Evolutionary conservation across 2,888 invertebrate species (phyloP).

Genomic region (Erynnis tages): DNA sequence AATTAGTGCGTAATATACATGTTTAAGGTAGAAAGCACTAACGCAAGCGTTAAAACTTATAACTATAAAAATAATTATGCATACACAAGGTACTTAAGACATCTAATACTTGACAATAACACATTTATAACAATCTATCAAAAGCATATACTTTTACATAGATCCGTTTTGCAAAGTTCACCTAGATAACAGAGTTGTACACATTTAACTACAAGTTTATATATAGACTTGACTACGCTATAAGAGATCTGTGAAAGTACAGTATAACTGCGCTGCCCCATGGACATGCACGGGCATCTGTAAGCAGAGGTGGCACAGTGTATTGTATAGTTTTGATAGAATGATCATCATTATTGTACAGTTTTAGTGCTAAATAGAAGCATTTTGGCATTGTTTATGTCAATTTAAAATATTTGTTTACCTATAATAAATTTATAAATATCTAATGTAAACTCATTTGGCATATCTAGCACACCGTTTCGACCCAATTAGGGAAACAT

Average conservation of each 20-base stretch:
- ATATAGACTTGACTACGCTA: too few species aligned
- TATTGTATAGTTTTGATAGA: neutral
- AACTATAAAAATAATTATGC: constrained; percentile 21
- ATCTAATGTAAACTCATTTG: constrained; percentile 52
- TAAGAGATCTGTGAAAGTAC: constrained; percentile 14
- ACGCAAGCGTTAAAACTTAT: constrained; percentile 27
- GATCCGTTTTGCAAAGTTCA: too few species aligned
- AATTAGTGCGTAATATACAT: constrained; percentile 30
- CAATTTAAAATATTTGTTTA: constrained; percentile 32
- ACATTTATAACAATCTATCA: constrained; percentile 10
- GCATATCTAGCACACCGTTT: constrained; percentile 68
- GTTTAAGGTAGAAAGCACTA: constrained; percentile 30
- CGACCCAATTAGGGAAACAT: constrained; percentile 35
- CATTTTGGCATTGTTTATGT: constrained; percentile 14
- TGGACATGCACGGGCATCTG: neutral
- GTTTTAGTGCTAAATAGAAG: constrained; percentile 5
- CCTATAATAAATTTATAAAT: constrained; percentile 43
- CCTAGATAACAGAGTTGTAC: too few species aligned
- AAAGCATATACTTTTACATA: neutral
- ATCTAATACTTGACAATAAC: constrained; percentile 8
- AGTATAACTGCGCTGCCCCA: neutral
- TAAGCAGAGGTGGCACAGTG: neutral
- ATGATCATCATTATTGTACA: too few species aligned
- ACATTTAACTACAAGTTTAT: neutral
- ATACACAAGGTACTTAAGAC: neutral